These are phyloP conservation scores for Polydrusus pterygomalis DNA, from an alignment of 2,888 invertebrate genomes.

Conservation along the genomic window DNA sequence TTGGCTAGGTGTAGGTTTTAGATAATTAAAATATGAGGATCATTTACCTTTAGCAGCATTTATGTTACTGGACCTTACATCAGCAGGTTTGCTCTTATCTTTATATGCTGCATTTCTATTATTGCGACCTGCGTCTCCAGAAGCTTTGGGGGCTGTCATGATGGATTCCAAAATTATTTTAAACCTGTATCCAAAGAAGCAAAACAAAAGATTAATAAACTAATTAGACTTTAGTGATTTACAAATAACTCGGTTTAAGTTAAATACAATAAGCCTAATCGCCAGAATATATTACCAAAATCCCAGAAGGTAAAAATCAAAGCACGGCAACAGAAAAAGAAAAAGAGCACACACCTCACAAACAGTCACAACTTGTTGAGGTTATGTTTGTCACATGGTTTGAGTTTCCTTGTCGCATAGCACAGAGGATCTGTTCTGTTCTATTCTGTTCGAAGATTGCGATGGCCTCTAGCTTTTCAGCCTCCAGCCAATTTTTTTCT, in stretches of 20 bases:
- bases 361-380: background rate
- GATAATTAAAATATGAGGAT: background rate
- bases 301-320: background rate
- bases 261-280: background rate
- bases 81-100: slow-evolving; percentile 94
- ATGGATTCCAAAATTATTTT: slow-evolving; percentile 55
- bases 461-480: no score
- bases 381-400: background rate
- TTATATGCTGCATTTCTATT: slow-evolving; percentile 80
- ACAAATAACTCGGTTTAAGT: background rate
- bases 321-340: background rate
- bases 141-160: slow-evolving; percentile 72
- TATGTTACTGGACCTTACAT: slow-evolving; percentile 96
- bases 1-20: no score
- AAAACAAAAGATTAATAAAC: background rate
- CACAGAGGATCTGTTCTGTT: no score
- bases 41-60: slow-evolving; percentile 95
- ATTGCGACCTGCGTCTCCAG: slow-evolving; percentile 70
- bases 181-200: background rate
- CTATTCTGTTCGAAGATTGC: no score
- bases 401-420: no score
- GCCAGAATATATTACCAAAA: background rate
- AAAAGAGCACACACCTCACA: background rate
- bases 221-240: background rate
- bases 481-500: no score